A percentile compares a stretch with the other conserved stretches of the same genome.
Conservation (phyloP, 2,113 vertebrate genomes). For the Myotis yumanensis region DNA sequence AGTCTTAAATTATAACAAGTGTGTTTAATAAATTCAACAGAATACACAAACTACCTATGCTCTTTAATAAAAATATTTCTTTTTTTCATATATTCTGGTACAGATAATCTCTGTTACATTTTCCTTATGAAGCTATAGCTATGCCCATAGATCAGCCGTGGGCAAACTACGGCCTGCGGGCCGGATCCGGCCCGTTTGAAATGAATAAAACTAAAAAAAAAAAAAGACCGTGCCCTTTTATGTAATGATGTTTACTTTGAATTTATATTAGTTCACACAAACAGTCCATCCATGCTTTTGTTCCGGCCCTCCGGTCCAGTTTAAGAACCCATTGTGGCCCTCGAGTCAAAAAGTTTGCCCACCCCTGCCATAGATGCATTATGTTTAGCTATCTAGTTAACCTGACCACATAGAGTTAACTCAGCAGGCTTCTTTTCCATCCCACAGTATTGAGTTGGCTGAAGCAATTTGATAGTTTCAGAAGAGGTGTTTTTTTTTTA, state of each 20-base stretch:
- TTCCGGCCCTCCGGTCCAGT: too few species aligned
- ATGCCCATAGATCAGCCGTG: neutral
- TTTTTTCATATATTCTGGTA: neutral
- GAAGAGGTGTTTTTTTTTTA: neutral
- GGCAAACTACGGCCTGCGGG: too few species aligned
- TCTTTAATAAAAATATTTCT: neutral
- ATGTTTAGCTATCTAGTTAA: conserved; percentile 22
- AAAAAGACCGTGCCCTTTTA: too few species aligned
- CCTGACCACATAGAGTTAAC: neutral
- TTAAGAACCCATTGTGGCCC: too few species aligned
- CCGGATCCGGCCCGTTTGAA: too few species aligned
- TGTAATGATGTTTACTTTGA: too few species aligned
- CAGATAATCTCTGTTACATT: neutral
- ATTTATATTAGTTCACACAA: too few species aligned
- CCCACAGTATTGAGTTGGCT: neutral
- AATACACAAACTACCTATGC: neutral
- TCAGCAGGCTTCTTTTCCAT: neutral
- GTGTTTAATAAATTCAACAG: neutral
- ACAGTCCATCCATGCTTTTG: too few species aligned
- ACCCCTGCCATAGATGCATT: neutral
- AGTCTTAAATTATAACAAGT: neutral
- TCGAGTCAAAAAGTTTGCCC: too few species aligned
- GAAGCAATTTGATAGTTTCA: neutral
- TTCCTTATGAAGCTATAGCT: neutral
- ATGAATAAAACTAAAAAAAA: too few species aligned